These are phyloP conservation scores for Montipora capitata DNA, from an alignment of 92 coral and sea anemone species.

Conservation along the genomic window DNA sequence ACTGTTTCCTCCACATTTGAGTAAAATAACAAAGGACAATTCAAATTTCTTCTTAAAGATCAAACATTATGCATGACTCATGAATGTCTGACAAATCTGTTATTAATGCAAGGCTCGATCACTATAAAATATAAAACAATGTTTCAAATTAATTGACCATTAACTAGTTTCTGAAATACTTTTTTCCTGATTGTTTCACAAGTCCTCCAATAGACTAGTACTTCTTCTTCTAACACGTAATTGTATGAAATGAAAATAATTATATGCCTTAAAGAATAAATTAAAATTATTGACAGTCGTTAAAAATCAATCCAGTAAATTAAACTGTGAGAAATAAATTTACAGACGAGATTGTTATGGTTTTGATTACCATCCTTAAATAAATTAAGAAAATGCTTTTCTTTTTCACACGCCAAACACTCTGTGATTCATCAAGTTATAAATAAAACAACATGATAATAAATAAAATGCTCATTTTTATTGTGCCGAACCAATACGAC, in stretches of 20 bases:
- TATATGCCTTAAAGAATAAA: neutral
- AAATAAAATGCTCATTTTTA: constrained; percentile 31
- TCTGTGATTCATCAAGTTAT: constrained; percentile 5
- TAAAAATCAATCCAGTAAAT: constrained; percentile 13
- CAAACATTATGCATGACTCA: no score
- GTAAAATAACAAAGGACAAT: no score
- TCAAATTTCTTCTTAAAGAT: no score
- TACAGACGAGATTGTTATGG: constrained; percentile 12
- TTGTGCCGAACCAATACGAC: neutral
- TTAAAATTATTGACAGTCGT: constrained; percentile 3
- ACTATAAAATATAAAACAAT: no score
- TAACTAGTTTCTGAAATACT: no score
- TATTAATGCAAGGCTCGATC: no score
- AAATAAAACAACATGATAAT: constrained; percentile 15
- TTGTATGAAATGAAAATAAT: neutral
- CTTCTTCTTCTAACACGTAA: neutral
- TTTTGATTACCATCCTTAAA: constrained; percentile 30
- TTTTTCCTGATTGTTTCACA: neutral
- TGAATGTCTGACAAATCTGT: no score
- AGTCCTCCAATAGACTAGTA: neutral
- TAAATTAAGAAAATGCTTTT: constrained; percentile 42
- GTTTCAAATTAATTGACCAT: no score
- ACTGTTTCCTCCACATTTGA: no score
- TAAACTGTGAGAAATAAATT: constrained; percentile 13
- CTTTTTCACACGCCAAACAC: constrained; percentile 6